phyloP scores from a whole-genome alignment of 2,888 invertebrate species.

The Anarsia innoxiella region DNA sequence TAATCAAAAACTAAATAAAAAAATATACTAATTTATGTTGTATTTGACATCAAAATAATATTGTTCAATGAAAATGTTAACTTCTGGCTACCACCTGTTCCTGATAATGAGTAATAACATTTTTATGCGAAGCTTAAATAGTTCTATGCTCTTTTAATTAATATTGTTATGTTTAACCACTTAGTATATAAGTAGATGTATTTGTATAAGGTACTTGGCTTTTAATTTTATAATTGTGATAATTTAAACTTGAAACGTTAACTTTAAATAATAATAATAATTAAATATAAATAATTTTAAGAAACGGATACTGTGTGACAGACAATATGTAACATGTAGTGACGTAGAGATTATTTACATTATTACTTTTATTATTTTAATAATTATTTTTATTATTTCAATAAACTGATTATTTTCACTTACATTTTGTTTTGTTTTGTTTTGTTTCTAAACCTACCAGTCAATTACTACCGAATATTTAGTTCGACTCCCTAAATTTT shows the following conservation, averaged over 20 bases:
- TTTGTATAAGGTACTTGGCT: conserved; percentile 36
- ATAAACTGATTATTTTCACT: conserved; percentile 23
- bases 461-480: conserved; percentile 47
- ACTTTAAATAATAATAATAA: neutral
- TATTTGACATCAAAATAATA: too few species aligned
- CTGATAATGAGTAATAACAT: too few species aligned
- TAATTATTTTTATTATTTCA: conserved; percentile 18
- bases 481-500: conserved; percentile 73
- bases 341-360: conserved; percentile 22
- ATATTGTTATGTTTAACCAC: too few species aligned
- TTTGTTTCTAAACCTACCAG: conserved; percentile 55
- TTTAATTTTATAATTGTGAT: too few species aligned
- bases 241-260: conserved; percentile 3
- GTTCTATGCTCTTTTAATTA: too few species aligned
- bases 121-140: too few species aligned
- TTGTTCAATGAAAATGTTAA: too few species aligned
- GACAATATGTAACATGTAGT: conserved; percentile 43
- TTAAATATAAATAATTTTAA: conserved; percentile 3
- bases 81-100: too few species aligned
- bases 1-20: too few species aligned
- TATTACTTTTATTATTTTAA: conserved; percentile 19
- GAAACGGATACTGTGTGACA: conserved; percentile 40
- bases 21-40: too few species aligned
- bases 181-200: too few species aligned
- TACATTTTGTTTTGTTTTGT: conserved; percentile 38